phyloP scores from a whole-genome alignment of 1,140 invertebrate species.

The Drosophila mojavensis region DNA sequence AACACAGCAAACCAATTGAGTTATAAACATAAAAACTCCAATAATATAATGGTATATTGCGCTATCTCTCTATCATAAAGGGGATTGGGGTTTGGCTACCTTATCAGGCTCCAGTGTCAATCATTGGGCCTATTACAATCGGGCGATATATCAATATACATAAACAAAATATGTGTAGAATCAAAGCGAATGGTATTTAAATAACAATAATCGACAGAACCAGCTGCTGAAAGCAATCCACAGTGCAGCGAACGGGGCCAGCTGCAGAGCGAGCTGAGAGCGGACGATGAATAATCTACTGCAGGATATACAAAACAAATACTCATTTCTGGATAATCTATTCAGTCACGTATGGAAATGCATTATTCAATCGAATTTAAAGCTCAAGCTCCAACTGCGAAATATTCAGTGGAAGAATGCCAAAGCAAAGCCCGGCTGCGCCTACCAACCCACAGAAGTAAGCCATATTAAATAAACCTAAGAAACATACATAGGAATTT shows the following conservation, averaged over 20 bases:
- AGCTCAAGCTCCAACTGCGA: conserved; percentile 63
- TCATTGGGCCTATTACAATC: neutral
- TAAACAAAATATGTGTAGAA: neutral
- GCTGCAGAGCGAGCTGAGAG: conserved; percentile 23
- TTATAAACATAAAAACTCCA: conserved; percentile 24
- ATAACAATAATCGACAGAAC: neutral
- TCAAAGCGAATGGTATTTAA: neutral
- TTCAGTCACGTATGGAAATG: conserved; percentile 75
- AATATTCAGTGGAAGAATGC: conserved; percentile 85
- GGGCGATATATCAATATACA: conserved; percentile 21
- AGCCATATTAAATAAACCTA: conserved; percentile 32
- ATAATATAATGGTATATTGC: neutral
- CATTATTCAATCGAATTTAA: conserved; percentile 68
- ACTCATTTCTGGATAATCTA: conserved; percentile 74
- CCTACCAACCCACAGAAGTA: conserved; percentile 86
- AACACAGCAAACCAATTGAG: conserved; percentile 26
- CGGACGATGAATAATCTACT: conserved; percentile 57
- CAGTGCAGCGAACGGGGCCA: conserved; percentile 24
- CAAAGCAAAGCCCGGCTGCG: conserved; percentile 85
- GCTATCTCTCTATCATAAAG: conserved; percentile 20
- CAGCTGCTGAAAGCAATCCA: conserved; percentile 1
- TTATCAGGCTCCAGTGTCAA: conserved; percentile 11
- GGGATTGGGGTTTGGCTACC: neutral
- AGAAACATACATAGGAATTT: neutral
- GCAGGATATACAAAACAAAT: conserved; percentile 74